These are phyloP conservation scores for Neopipo cinnamomea DNA, from an alignment of 2,113 vertebrate genomes.

Conservation along the genomic window DNA sequence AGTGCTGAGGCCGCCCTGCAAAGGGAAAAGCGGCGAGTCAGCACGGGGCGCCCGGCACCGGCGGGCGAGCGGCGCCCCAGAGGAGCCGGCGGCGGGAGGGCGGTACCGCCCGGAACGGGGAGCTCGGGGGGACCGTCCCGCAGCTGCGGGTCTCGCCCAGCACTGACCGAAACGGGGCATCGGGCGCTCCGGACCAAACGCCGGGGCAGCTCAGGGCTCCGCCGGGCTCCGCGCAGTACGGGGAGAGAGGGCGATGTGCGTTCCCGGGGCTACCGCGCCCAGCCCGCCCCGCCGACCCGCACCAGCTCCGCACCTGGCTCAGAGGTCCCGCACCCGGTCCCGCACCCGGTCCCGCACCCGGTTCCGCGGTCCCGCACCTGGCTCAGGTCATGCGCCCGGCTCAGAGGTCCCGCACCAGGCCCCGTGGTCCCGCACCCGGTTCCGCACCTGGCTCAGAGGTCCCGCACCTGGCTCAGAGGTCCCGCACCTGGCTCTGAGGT, in stretches of 20 bases:
- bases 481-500: no score
- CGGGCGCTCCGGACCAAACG: background rate
- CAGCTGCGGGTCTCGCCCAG: background rate
- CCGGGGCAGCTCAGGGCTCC: background rate
- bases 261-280: background rate
- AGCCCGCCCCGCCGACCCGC: background rate
- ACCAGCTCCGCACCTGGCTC: background rate
- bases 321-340: background rate
- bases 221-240: no score
- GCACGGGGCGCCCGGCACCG: background rate
- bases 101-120: slow-evolving; percentile 74
- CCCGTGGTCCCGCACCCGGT: background rate
- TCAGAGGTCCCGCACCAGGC: background rate
- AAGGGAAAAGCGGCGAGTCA: background rate
- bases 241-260: background rate
- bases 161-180: slow-evolving; percentile 62
- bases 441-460: background rate
- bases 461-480: background rate
- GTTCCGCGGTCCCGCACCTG: background rate
- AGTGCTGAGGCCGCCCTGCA: background rate
- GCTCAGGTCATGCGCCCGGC: background rate
- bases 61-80: background rate
- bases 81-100: background rate
- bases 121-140: background rate
- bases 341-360: background rate